A percentile compares a stretch with the other conserved stretches of the same genome.
Evolutionary conservation across 2,797 vertebrate genomes (phyloP).

Genomic region (Manis crassicaudata): DNA sequence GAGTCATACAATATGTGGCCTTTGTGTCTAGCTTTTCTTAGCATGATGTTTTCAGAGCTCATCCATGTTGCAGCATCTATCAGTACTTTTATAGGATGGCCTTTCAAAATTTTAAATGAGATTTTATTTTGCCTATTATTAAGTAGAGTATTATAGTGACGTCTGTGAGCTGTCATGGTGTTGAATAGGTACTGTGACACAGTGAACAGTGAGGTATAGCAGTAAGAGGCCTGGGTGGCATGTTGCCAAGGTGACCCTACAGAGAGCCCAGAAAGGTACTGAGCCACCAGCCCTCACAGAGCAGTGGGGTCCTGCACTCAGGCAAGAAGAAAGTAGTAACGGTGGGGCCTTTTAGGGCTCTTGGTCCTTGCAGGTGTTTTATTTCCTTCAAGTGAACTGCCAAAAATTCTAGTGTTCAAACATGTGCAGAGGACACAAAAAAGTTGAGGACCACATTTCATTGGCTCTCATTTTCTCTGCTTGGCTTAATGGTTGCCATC

Average conservation of each 20-base stretch:
- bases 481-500: not conserved
- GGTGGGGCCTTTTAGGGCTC: not conserved
- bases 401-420: not conserved
- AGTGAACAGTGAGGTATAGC: not conserved
- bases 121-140: not conserved
- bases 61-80: not conserved
- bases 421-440: not conserved
- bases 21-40: slow-evolving; percentile 31
- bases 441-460: not conserved
- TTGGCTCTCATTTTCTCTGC: not conserved
- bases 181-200: not conserved
- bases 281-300: not conserved
- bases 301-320: not conserved
- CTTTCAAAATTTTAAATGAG: not conserved
- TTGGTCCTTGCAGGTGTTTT: not conserved
- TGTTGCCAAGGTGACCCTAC: not conserved
- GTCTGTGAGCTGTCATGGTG: not conserved
- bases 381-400: not conserved
- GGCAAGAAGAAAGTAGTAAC: not conserved
- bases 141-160: not conserved
- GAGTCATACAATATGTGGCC: not conserved
- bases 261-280: not conserved
- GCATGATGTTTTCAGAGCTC: slow-evolving; percentile 10
- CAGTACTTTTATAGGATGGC: not conserved
- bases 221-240: not conserved